A percentile compares a stretch with the other conserved stretches of the same genome.
These are phyloP conservation scores for Phrynosoma blainvillii DNA, from an alignment of 2,113 vertebrate species.

Conservation along the genomic window DNA sequence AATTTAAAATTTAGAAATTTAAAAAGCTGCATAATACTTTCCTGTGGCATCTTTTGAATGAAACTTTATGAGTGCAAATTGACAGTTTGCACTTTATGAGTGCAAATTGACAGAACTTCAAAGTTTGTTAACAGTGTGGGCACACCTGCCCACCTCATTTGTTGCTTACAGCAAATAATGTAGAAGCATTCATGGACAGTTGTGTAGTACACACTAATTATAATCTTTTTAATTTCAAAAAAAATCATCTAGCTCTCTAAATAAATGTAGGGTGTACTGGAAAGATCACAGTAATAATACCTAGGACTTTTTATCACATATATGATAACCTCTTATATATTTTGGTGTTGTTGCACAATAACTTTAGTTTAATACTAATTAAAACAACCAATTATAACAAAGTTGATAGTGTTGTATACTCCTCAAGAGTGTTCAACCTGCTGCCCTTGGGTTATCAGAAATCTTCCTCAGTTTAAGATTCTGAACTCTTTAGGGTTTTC, in stretches of 20 bases:
- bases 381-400: constrained; percentile 40
- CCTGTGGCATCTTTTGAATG: background rate
- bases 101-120: background rate
- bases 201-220: background rate
- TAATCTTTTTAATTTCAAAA: background rate
- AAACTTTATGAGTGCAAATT: background rate
- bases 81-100: background rate
- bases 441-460: constrained; percentile 46
- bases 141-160: background rate
- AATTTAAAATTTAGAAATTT: background rate
- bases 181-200: background rate
- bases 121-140: background rate
- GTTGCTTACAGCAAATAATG: background rate
- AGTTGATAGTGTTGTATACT: constrained; percentile 34
- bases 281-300: constrained; percentile 16
- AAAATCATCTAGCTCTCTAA: accelerated
- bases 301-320: background rate
- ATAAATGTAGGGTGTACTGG: background rate
- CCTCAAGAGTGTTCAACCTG: background rate
- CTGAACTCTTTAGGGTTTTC: constrained; percentile 51
- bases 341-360: constrained; percentile 39
- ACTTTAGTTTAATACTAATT: constrained; percentile 24
- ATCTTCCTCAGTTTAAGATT: constrained; percentile 46
- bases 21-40: background rate
- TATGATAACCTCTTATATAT: background rate